A percentile compares a stretch with the other conserved stretches of the same genome.
These are phyloP conservation scores for Arizona elegans DNA, from an alignment of 2,113 vertebrate genomes.

Conservation along the genomic window DNA sequence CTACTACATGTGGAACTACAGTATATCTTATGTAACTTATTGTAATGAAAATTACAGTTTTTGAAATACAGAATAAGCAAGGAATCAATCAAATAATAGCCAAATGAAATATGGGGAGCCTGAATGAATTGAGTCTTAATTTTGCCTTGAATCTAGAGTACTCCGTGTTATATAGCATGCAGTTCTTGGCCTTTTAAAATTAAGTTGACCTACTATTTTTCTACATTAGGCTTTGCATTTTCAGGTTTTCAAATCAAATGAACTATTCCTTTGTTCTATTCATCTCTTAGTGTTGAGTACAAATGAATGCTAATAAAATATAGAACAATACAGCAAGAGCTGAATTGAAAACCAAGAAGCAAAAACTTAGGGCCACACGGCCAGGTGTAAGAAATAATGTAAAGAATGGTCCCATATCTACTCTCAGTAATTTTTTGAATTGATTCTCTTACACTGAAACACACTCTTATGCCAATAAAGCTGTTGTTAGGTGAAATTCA, in stretches of 20 bases:
- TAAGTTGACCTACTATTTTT: neutral
- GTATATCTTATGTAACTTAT: neutral
- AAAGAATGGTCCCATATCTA: neutral
- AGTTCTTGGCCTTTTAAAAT: neutral
- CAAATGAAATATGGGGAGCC: neutral
- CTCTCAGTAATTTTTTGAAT: neutral
- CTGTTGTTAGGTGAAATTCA: neutral
- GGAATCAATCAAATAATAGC: neutral
- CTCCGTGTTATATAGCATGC: neutral
- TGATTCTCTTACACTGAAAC: neutral
- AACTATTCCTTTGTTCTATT: neutral
- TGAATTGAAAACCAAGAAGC: neutral
- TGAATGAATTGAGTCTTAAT: neutral
- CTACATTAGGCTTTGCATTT: neutral
- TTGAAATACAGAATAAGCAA: neutral
- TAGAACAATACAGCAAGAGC: neutral
- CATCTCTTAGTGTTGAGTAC: neutral
- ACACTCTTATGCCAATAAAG: neutral
- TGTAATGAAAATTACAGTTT: neutral
- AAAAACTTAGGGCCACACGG: accelerated
- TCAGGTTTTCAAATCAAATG: neutral
- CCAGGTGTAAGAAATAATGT: neutral
- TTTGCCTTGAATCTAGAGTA: neutral
- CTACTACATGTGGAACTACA: neutral
- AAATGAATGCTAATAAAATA: neutral